A percentile compares a stretch with the other conserved stretches of the same genome.
These are phyloP conservation scores for Borostomias antarcticus DNA, from an alignment of 2,797 vertebrate genomes.

Conservation along the genomic window DNA sequence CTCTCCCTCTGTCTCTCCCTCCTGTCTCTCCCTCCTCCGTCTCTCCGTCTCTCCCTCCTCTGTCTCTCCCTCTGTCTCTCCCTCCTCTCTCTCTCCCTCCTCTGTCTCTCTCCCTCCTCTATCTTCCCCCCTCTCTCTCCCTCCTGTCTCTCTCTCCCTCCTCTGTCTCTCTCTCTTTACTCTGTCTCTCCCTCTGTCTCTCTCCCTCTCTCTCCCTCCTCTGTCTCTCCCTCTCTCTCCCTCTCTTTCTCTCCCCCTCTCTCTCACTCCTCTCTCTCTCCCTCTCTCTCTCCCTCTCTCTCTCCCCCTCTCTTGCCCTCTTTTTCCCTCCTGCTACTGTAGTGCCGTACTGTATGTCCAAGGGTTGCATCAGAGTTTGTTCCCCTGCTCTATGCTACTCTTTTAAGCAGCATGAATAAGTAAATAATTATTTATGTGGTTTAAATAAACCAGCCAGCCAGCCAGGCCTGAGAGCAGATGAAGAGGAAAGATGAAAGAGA, in stretches of 20 bases:
- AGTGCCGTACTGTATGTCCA: too few species aligned
- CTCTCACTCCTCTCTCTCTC: not conserved
- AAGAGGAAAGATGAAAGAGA: too few species aligned
- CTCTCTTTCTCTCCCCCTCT: not conserved
- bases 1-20: not conserved
- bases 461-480: too few species aligned
- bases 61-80: not conserved
- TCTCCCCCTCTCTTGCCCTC: too few species aligned
- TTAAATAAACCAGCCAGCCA: constrained; percentile 31
- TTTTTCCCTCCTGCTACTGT: too few species aligned
- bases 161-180: too few species aligned
- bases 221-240: not conserved
- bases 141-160: too few species aligned
- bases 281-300: too few species aligned
- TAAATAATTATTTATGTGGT: constrained; percentile 9
- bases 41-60: not conserved
- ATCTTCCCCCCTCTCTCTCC: not conserved
- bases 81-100: not conserved
- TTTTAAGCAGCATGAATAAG: constrained; percentile 22
- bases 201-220: too few species aligned
- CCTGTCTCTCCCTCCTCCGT: not conserved
- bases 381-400: too few species aligned
- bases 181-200: too few species aligned
- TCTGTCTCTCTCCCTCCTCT: not conserved
- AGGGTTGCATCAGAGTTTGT: too few species aligned